Evolutionary conservation across 2,888 invertebrate genomes (phyloP).

Genomic region (Chymomyza fuscimana): DNA sequence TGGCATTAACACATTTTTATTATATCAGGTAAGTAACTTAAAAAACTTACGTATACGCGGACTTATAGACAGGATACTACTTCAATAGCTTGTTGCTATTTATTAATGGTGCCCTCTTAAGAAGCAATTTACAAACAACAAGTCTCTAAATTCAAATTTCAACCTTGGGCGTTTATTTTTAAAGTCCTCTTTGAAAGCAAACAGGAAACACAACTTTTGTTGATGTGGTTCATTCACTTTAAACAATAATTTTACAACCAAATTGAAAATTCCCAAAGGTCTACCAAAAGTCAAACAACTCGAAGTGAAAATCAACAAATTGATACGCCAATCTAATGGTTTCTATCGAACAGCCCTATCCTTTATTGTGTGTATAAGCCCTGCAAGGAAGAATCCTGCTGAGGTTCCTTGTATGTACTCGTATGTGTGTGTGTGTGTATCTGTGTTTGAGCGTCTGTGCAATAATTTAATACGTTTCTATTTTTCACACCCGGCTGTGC

Average conservation of each 20-base stretch:
- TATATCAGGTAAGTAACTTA: too few species aligned
- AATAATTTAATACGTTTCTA: conserved; percentile 37
- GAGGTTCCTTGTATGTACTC: too few species aligned
- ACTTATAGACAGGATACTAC: too few species aligned
- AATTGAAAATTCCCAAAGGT: neutral
- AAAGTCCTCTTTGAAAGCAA: neutral
- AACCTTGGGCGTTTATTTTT: neutral
- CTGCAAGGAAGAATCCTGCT: neutral
- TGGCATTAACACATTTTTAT: too few species aligned
- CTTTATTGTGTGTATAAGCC: conserved; percentile 2
- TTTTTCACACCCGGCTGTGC: conserved; percentile 15
- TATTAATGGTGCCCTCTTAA: too few species aligned
- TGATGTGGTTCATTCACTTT: neutral
- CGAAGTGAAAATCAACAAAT: conserved; percentile 12
- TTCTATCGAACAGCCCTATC: conserved; percentile 1
- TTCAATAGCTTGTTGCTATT: too few species aligned
- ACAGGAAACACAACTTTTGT: neutral
- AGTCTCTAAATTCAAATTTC: neutral
- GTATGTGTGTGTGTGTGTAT: neutral
- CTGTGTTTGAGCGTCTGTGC: neutral
- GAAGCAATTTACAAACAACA: too few species aligned
- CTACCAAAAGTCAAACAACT: neutral
- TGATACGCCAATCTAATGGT: conserved; percentile 18
- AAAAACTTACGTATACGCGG: too few species aligned
- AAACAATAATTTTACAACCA: neutral